A percentile compares a stretch with the other conserved stretches of the same genome.
phyloP scores from a whole-genome alignment of 2,113 vertebrate species.

The Epinephelus lanceolatus region DNA sequence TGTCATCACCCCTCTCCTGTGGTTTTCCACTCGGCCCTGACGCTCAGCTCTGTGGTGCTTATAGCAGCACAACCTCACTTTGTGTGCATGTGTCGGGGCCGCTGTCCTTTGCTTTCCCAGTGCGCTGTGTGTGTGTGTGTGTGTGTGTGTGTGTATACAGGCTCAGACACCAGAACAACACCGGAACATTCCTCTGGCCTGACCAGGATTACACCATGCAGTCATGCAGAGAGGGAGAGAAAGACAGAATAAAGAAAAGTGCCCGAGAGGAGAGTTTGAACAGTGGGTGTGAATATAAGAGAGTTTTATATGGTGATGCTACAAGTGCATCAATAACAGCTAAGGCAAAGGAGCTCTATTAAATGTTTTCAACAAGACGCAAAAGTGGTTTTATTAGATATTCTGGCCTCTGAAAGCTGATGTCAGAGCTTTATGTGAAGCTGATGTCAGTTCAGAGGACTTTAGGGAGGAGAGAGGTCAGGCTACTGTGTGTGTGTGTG shows the following conservation, averaged over 20 bases:
- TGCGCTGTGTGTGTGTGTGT: conserved; percentile 10
- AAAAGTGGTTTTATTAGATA: conserved; percentile 22
- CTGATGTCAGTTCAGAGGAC: conserved; percentile 54
- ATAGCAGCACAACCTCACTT: conserved; percentile 40
- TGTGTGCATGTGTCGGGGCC: conserved; percentile 52
- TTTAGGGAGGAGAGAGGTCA: conserved; percentile 61
- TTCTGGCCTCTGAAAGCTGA: conserved; percentile 50
- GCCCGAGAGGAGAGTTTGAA: conserved; percentile 22
- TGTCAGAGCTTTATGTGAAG: conserved; percentile 50
- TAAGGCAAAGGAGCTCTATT: neutral
- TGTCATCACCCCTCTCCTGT: conserved; percentile 76
- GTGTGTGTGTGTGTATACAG: conserved; percentile 23
- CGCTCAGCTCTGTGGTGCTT: conserved; percentile 42
- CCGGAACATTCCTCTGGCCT: conserved; percentile 68
- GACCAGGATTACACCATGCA: conserved; percentile 64
- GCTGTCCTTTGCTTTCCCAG: conserved; percentile 51
- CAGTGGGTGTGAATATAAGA: conserved; percentile 13
- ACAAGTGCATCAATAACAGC: neutral
- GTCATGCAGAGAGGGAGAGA: conserved; percentile 48
- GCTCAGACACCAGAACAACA: conserved; percentile 76
- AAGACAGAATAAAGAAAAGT: conserved; percentile 34
- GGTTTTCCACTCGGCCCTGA: conserved; percentile 68
- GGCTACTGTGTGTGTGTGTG: conserved; percentile 40
- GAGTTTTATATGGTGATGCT: conserved; percentile 1
- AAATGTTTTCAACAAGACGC: conserved; percentile 19